phyloP scores from a whole-genome alignment of 2,113 vertebrate genomes.

The Hippoglossus stenolepis region DNA sequence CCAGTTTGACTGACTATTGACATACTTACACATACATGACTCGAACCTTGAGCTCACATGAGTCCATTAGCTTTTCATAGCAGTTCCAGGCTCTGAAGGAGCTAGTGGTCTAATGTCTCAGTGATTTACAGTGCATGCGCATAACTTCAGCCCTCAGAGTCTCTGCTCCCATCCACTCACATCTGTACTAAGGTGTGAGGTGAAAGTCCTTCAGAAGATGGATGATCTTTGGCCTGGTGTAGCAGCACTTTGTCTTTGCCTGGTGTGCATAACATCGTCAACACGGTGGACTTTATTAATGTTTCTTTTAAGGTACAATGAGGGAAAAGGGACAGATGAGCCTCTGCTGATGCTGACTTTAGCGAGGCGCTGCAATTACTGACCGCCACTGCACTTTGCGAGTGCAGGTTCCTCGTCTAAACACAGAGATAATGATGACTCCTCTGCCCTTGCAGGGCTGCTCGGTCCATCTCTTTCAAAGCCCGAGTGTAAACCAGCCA shows the following conservation, averaged over 20 bases:
- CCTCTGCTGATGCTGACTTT: constrained; percentile 66
- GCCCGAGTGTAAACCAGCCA: constrained; percentile 6
- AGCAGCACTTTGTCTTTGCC: constrained; percentile 17
- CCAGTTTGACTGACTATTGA: neutral
- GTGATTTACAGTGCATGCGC: neutral
- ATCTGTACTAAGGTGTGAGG: constrained; percentile 15
- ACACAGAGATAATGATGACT: constrained; percentile 69
- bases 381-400: constrained; percentile 62
- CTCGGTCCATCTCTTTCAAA: constrained; percentile 58
- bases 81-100: neutral
- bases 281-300: constrained; percentile 61
- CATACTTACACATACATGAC: too few relatives aligned
- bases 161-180: neutral
- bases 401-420: constrained; percentile 44
- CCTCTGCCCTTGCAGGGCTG: constrained; percentile 22
- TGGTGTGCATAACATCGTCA: constrained; percentile 47
- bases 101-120: neutral
- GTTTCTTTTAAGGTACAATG: constrained; percentile 42
- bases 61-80: neutral
- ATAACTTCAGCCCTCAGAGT: neutral
- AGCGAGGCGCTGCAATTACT: constrained; percentile 50
- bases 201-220: constrained; percentile 46
- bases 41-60: neutral
- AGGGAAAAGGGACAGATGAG: constrained; percentile 12
- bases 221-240: constrained; percentile 61